Base-by-base conservation (phyloP, 2,113 vertebrate species). In the Euleptes europaea region DNA sequence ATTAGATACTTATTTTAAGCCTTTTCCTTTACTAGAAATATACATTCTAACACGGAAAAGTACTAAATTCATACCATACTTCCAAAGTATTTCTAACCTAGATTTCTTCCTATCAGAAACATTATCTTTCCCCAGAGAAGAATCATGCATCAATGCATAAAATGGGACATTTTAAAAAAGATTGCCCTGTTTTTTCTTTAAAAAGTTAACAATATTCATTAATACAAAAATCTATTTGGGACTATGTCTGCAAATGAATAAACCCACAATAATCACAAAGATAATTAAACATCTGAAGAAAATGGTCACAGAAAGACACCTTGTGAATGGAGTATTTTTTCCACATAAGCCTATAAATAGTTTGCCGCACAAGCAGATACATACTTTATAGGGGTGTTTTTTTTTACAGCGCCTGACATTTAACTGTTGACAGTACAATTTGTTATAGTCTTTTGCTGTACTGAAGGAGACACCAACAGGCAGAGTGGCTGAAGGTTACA, bases 401-500 rank as follows among this genome's bases (percentile, higher is more conserved):
- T n/a, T 11, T 17, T 69, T 69, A 26, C 9, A 86, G 28, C 14
- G 83, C 26, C 40, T 95, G 87, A 67, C 54, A 94, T 90, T 86
- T 92, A 31, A 90, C 40, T 84, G 81, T 49, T 88, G 82, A 86
- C 85, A 94, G 75, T 78, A 91, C 11, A 83, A 79, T 0, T 0
- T 76, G 51, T 85, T 86, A 87, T 12, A 19, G 51, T 23, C 1
- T 47, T 75, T 90, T 3, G 0, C 0, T 84, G 91, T 87, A 88
- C 75, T 82, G 70, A 88, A 92, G 86, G 81, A 90, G 33, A 89
- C 1, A 51, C 38, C 77, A 92, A 84, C 82, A 90, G 90, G 91
- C 66, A 93, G 74, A 76, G 1, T 90, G 26, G 31, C 80, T 80
- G 75, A 95, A 93, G 84, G 19, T 81, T 86, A 88, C 17, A 84